Conservation (phyloP, 1,140 invertebrate genomes). For the Scaptomyza pallida region DNA sequence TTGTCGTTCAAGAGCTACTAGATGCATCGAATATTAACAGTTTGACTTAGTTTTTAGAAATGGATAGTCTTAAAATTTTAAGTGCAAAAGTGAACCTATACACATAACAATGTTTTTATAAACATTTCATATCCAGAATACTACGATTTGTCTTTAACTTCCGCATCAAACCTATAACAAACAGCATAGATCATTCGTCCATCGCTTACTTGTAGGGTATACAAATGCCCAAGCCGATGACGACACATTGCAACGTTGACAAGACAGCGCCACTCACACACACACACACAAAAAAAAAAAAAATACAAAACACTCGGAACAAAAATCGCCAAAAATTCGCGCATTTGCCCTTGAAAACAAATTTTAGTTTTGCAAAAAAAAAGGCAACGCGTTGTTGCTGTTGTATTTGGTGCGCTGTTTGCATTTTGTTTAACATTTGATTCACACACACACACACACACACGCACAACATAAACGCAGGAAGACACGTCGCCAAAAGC, state of each 20-base stretch:
- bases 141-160: too few relatives aligned
- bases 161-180: not conserved
- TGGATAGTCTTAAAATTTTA: too few relatives aligned
- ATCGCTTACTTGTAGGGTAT: conserved; percentile 44
- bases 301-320: conserved; percentile 15
- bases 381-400: conserved; percentile 44
- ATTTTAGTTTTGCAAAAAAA: conserved; percentile 76
- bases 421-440: conserved; percentile 78
- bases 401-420: conserved; percentile 60
- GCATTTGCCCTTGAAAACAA: conserved; percentile 79
- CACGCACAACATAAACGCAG: conserved; percentile 64
- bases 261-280: conserved; percentile 21
- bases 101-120: too few relatives aligned
- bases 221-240: conserved; percentile 42
- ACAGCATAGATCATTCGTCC: not conserved
- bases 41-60: too few relatives aligned
- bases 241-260: conserved; percentile 60
- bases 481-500: conserved; percentile 66
- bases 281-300: conserved; percentile 1
- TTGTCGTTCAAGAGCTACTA: too few relatives aligned
- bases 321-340: conserved; percentile 49
- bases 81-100: too few relatives aligned
- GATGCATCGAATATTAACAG: too few relatives aligned
- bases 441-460: conserved; percentile 45
- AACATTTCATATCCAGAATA: too few relatives aligned